Evolutionary conservation across 2,113 vertebrate species (phyloP), one percentile per base, ranked within the genome.

Genomic region (Noturus placidus): DNA sequence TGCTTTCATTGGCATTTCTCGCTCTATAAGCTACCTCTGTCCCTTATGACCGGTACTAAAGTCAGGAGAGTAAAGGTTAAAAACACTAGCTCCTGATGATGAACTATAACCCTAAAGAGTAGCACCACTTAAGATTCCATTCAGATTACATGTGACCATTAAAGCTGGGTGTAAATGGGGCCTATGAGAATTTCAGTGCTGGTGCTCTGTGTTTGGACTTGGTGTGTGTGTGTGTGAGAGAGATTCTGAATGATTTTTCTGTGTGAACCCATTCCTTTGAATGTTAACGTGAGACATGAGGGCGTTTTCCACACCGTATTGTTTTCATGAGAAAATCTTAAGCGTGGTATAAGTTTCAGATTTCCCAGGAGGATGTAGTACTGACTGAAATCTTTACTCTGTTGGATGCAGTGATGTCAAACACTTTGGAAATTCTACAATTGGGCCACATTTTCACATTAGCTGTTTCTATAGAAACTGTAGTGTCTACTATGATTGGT

Each of bases 311-410:
- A 59, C 42, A 59, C 52, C 11, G 13, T 42, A 20, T 76, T 42
- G 7, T 76, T 85, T 74, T 59, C 84, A 46, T 46, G 33, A 57
- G 69, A 74, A 42, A 42, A 84, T 27, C 20, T 84, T 54, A 56
- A 35, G 83, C n/a, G 38, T 30, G 6, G 20, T 70, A 30, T 30
- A 70, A 54, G 63, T 74, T 84, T 52, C 35, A 84, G 65, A 35
- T 84, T 27, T 56, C 67, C 20, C 33, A 59, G 33, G 74, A 52
- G n/a, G 30, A 2, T n/a, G 9, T 42, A 15, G 30, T 25, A 10
- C 30, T 27, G 19, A 15, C 30, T 56, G 19, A 57, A 35, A 38
- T 35, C 4, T 13, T 69, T 6, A 14, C 5, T 50, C n/a, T 84
- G 38, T 56, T 70, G 22, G 6, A 6, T 20, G n/a, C 63, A 33